Evolutionary conservation across 2,113 vertebrate species (phyloP).

Genomic region (Ailuropoda melanoleuca): DNA sequence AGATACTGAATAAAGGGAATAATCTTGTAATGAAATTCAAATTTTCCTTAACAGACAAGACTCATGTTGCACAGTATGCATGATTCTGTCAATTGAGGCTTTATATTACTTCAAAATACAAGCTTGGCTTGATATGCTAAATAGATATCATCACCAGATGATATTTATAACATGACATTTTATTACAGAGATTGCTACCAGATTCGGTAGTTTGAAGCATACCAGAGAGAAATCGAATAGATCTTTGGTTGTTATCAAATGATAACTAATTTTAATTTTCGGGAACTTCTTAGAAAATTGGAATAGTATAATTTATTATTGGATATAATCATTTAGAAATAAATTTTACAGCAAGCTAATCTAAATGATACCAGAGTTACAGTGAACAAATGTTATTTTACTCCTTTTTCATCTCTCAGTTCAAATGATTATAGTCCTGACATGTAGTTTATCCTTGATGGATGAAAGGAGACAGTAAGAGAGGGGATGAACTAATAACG

Average conservation of each 20-base stretch:
- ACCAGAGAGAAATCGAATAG: background rate
- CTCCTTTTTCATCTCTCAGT: constrained; percentile 49
- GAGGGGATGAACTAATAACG: constrained; percentile 86
- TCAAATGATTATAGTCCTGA: constrained; percentile 77
- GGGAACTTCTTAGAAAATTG: background rate
- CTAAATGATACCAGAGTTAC: background rate
- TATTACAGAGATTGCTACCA: background rate
- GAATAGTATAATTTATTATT: background rate
- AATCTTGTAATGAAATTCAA: background rate
- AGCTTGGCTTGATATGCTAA: background rate
- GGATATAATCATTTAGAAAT: constrained; percentile 8
- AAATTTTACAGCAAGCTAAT: background rate
- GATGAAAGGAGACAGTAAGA: constrained; percentile 87
- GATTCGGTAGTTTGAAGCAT: background rate
- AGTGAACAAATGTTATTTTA: constrained; percentile 47
- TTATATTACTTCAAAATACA: background rate
- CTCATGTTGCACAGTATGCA: background rate
- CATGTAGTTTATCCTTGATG: constrained; percentile 85
- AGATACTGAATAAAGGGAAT: background rate
- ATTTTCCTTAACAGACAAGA: background rate
- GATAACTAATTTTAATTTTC: background rate
- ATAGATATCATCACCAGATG: background rate
- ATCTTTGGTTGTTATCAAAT: background rate
- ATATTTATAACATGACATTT: background rate
- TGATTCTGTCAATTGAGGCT: background rate